Evolutionary conservation across 2,113 vertebrate genomes (phyloP).

Genomic region (Cochlearius cochlearius): DNA sequence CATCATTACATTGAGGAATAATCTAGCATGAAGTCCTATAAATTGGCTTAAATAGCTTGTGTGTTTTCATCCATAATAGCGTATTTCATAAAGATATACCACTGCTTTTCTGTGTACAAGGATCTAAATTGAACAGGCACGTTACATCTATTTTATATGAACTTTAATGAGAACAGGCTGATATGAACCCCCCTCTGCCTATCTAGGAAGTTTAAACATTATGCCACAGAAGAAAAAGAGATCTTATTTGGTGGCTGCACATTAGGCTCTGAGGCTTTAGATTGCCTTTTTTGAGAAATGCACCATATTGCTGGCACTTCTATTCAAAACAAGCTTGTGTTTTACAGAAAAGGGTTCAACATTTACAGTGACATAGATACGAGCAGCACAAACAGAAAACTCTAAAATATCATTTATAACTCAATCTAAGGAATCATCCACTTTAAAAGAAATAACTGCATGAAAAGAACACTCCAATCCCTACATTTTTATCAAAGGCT

Average conservation of each 20-base stretch:
- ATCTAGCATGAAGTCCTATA: slow-evolving; percentile 58
- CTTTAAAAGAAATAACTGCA: background rate
- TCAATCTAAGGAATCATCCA: background rate
- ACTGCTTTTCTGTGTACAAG: slow-evolving; percentile 1
- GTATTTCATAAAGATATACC: slow-evolving; percentile 39
- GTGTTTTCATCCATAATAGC: slow-evolving; percentile 46
- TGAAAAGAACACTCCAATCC: background rate
- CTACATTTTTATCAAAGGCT: background rate
- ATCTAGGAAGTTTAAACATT: background rate
- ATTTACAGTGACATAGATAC: background rate
- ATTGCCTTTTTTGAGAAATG: background rate
- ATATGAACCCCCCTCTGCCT: background rate
- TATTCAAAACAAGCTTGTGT: background rate
- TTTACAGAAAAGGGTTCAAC: background rate
- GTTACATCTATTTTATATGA: background rate
- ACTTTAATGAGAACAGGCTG: slow-evolving; percentile 22
- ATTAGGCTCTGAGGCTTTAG: background rate
- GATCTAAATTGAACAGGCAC: slow-evolving; percentile 4
- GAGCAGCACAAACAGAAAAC: background rate
- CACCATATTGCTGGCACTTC: background rate
- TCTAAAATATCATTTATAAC: background rate
- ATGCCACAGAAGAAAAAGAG: background rate
- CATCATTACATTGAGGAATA: slow-evolving; percentile 57
- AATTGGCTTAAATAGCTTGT: slow-evolving; percentile 53
- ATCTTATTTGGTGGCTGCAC: background rate